phyloP scores from a whole-genome alignment of 2,113 vertebrate genomes.

The Prolemur simus region DNA sequence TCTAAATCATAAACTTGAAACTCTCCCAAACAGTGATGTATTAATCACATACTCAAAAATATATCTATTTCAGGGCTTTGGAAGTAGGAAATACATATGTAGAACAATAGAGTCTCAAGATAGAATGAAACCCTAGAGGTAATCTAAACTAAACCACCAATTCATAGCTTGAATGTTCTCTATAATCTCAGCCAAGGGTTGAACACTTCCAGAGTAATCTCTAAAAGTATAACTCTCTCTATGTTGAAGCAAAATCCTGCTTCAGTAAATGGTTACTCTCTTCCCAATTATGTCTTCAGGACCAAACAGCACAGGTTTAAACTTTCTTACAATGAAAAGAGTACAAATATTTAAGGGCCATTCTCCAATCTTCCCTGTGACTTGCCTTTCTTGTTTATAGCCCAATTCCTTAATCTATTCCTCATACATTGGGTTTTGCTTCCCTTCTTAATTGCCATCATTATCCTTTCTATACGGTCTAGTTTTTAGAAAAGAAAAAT shows the following conservation, averaged over 20 bases:
- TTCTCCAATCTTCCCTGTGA: neutral
- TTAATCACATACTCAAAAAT: neutral
- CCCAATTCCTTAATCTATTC: neutral
- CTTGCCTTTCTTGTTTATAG: neutral
- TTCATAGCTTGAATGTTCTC: neutral
- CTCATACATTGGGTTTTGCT: neutral
- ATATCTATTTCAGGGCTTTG: neutral
- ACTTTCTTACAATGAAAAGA: neutral
- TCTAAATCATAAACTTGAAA: slow-evolving; percentile 43
- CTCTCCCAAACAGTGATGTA: neutral
- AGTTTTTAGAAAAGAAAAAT: neutral
- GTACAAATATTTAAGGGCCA: neutral
- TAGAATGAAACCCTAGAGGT: neutral
- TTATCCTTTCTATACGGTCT: neutral
- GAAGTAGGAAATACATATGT: neutral
- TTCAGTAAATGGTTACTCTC: neutral
- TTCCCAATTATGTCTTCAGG: neutral
- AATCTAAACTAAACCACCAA: neutral
- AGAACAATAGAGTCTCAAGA: neutral
- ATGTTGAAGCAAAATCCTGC: neutral
- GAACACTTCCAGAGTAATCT: neutral
- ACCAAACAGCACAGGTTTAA: neutral
- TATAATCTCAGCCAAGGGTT: neutral
- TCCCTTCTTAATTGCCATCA: neutral
- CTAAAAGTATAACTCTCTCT: neutral